These are phyloP conservation scores for Donacobius atricapilla DNA, from an alignment of 2,113 vertebrate genomes.

Conservation along the genomic window DNA sequence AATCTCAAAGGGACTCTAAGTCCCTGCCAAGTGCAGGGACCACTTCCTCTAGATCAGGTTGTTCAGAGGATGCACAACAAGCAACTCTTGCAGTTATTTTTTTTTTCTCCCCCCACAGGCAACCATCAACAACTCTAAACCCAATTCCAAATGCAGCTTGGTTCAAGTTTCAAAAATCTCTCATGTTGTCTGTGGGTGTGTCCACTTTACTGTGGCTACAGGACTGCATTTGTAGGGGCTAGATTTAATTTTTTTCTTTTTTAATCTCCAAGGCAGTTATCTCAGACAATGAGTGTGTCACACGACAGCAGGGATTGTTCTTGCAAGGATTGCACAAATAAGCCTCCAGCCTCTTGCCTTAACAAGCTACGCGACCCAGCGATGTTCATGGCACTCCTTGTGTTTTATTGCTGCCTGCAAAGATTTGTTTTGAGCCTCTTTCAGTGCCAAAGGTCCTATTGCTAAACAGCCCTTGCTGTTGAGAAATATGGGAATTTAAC, in stretches of 20 bases:
- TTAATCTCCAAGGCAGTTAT: background rate
- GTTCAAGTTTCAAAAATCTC: background rate
- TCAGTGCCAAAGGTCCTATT: slow-evolving; percentile 25
- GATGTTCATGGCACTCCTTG: background rate
- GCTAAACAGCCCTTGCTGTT: slow-evolving; percentile 44
- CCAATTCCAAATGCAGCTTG: background rate
- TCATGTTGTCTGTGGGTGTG: background rate
- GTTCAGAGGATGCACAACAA: background rate
- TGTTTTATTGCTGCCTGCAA: background rate
- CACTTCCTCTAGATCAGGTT: background rate
- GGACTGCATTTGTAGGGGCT: background rate
- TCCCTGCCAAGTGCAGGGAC: background rate
- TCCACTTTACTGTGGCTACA: background rate
- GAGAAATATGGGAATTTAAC: background rate
- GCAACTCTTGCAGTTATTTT: background rate
- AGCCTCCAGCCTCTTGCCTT: slow-evolving; percentile 15
- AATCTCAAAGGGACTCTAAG: background rate
- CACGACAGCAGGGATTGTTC: background rate
- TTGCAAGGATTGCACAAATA: slow-evolving; percentile 22
- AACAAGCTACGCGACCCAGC: background rate
- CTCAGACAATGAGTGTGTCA: background rate
- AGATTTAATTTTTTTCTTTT: background rate
- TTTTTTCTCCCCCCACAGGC: background rate
- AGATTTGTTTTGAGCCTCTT: slow-evolving; percentile 20
- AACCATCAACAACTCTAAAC: background rate